Evolutionary conservation across 2,113 vertebrate species (phyloP), one percentile per base, ranked within the genome.

Genomic region (Ctenodactylus gundi): DNA sequence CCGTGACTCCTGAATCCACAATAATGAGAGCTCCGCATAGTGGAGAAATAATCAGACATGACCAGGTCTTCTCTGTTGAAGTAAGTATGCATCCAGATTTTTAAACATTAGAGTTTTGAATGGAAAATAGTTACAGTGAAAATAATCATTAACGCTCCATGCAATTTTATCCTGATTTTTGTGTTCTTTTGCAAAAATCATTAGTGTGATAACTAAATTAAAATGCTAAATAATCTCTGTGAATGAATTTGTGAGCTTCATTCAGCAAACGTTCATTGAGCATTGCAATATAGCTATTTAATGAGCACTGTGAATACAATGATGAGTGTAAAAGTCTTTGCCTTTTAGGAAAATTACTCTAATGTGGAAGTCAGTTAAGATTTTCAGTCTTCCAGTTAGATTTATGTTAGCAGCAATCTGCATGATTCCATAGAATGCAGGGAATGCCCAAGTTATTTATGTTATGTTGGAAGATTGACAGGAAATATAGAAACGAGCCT

Each of bases 1-100:
- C 98, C 7, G 72, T 98, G 88, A 89, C 97, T 90, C 97, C 98
- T 1, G 98, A 99, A 92, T 99, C 99, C 39, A 98, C 98, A 88
- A 49, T 98, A 91, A 95, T 97, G 73, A 98, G 98, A 96, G 98
- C 98, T 34, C 97, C 99, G 82, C 98, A 98, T 68, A 98, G 98
- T 55, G 99, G 98, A 95, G 99, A 99, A 96, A 98, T 98, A 8
- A 97, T 98, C 93, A 98, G 97, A 87, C 98, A 98, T 82, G 98
- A 99, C 41, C 98, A 99, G 94, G 98, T 97, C 20, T 99, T 99
- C 97, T 98, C 98, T 80, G 97, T 97, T 97, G 99, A 99, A 98
- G 99, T 99, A 98, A 97, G 98, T 98, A 84, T 94, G 62, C 90
- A 44, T 95, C 29, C 46, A 46, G 14, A 92, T 64, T 90, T 85